Evolutionary conservation across 53 echinoderm and acorn worm genomes (phyloP).

Genomic region (Pentamera pediparva): DNA sequence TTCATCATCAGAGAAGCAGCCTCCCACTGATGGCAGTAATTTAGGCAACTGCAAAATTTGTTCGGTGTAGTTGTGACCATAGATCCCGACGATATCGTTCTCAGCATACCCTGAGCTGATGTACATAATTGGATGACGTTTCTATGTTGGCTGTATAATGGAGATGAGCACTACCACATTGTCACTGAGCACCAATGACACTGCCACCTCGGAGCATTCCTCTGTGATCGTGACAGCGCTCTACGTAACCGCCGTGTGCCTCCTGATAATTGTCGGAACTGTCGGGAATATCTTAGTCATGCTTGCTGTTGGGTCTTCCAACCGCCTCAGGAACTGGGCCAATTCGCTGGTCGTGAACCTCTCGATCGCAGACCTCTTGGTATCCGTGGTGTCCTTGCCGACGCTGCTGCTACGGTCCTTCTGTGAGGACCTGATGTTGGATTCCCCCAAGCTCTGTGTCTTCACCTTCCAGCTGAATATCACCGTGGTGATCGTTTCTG

Average conservation of each 20-base stretch:
- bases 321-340: conserved; percentile 5
- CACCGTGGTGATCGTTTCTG: conserved; percentile 6
- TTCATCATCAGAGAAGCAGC: too few species aligned
- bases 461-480: conserved; percentile 9
- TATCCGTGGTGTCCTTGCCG: neutral
- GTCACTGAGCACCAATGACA: too few species aligned
- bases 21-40: too few species aligned
- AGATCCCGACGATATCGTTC: too few species aligned
- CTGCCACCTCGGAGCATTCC: too few species aligned
- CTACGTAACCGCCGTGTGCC: neutral
- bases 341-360: conserved; percentile 15
- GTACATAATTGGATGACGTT: too few species aligned
- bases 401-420: neutral
- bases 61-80: too few species aligned
- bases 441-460: neutral
- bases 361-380: neutral
- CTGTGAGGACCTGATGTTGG: neutral
- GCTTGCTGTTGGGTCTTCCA: neutral
- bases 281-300: conserved; percentile 19
- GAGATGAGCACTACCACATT: too few species aligned
- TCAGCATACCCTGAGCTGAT: too few species aligned
- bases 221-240: neutral
- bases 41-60: too few species aligned
- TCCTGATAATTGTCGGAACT: neutral
- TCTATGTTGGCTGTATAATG: too few species aligned